Evolutionary conservation across 2,888 invertebrate genomes (phyloP), one percentile per base, ranked within the genome.

Genomic region (Apomyelois bistriatella): DNA sequence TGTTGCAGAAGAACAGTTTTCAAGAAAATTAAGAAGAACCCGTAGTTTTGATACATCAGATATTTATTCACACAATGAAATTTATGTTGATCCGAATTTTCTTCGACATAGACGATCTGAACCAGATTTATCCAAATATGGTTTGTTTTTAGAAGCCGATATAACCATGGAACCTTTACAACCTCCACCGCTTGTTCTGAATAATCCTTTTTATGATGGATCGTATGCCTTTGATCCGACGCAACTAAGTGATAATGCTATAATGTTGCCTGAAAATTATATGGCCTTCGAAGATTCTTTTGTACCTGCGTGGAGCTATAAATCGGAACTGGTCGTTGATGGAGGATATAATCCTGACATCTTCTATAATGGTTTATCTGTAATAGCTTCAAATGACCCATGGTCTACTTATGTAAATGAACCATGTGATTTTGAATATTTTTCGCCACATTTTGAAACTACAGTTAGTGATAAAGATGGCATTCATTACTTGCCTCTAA

Each of bases 271-370:
- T 43, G 90, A 91, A 64, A 89, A 84, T 66, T 90, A 90, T 68
- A 74, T 91, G 65, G 87, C 89, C n/a, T 89, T 91, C 64, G 91
- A 91, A 76, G 90, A 91, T 74, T 84, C 89, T 5, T 91, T 88
- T 69, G 87, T 90, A 53, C 89, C 90, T 35, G 68, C 81, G 5
- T 90, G 88, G 85, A 79, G 85, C 50, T 88, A 82, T 58, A 85
- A 83, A 64, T 81, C 86, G 35, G 84, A 86, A 60, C 70, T 76
- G 61, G 59, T 84, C 47, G 61, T 72, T 13, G 75, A 80, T 55
- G 74, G 72, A 57, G 76, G 79, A 53, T 67, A 74, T 46, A 81
- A 82, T 63, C 68, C 79, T 15, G 82, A 80, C 16, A 58, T 85
- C 15, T 89, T 81, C 62, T 88, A 82, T 59, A 85, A 86, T 60